phyloP scores from a whole-genome alignment of 2,113 vertebrate species.

The Cyanoramphus novaezelandiae region DNA sequence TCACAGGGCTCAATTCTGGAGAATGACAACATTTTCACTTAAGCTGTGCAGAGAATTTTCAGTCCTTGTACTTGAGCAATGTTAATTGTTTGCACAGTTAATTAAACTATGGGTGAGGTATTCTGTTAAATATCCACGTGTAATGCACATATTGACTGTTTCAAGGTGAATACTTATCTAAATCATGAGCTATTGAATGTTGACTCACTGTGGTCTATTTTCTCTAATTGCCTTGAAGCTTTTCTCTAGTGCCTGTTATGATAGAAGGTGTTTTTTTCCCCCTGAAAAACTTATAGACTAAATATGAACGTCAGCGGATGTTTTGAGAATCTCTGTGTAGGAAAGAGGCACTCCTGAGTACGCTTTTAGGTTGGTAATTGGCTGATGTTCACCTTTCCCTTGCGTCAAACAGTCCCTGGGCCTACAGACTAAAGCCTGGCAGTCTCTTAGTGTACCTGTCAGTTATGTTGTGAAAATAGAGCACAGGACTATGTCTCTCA shows the following conservation, averaged over 20 bases:
- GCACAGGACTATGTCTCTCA: not conserved
- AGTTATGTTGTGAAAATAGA: not conserved
- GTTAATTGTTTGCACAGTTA: conserved; percentile 68
- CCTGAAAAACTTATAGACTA: not conserved
- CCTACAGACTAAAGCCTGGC: not conserved
- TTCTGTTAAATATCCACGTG: conserved; percentile 37
- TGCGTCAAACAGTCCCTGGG: not conserved
- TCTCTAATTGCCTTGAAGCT: conserved; percentile 34
- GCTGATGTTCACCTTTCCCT: not conserved
- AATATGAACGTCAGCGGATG: not conserved
- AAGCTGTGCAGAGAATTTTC: not conserved
- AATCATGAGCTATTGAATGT: conserved; percentile 60
- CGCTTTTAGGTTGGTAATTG: not conserved
- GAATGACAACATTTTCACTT: not conserved
- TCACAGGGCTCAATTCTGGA: not conserved
- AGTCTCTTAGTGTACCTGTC: not conserved
- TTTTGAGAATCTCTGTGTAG: not conserved
- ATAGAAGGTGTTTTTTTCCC: not conserved
- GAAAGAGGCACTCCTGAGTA: not conserved
- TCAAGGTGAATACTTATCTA: conserved; percentile 63
- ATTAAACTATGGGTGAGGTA: conserved; percentile 58
- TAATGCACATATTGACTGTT: conserved; percentile 59
- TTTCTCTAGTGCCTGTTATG: not conserved
- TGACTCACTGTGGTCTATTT: conserved; percentile 36
- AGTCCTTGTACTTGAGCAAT: not conserved